These are phyloP conservation scores for Amphipoea lucens DNA, from an alignment of 2,888 invertebrate genomes.

Conservation along the genomic window DNA sequence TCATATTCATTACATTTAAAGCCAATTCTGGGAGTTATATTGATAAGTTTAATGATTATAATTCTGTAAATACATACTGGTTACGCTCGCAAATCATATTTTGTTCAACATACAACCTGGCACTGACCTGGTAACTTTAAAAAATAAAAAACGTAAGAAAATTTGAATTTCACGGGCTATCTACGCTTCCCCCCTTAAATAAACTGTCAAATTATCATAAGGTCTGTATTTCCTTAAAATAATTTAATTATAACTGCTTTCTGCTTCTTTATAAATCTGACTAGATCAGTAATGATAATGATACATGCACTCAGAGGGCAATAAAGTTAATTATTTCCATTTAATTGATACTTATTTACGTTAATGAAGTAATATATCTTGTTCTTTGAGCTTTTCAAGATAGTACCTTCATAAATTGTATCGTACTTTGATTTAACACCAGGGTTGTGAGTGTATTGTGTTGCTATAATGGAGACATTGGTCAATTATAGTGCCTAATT, in stretches of 20 bases:
- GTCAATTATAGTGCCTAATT: conserved; percentile 1
- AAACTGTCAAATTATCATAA: no score
- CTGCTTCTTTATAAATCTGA: conserved; percentile 12
- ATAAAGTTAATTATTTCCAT: conserved; percentile 52
- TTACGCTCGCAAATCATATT: no score
- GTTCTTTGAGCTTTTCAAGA: conserved; percentile 45
- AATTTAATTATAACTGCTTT: conserved; percentile 3
- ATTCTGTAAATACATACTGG: no score
- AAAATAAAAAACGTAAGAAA: no score
- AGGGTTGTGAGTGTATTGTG: conserved; percentile 5
- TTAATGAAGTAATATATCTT: conserved; percentile 56
- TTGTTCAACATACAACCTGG: no score
- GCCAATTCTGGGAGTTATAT: no score
- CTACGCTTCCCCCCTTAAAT: no score
- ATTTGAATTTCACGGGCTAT: no score
- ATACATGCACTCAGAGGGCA: conserved; percentile 35
- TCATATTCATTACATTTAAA: no score
- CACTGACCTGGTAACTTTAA: no score
- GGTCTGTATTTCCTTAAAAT: not conserved
- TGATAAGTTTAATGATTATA: no score
- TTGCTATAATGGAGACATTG: not conserved
- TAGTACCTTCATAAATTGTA: conserved; percentile 26
- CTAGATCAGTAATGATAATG: conserved; percentile 28
- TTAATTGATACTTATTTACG: conserved; percentile 58
- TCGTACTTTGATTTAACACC: conserved; percentile 22